Evolutionary conservation across 1,140 invertebrate genomes (phyloP).

Genomic region (Drosophila biarmipes): DNA sequence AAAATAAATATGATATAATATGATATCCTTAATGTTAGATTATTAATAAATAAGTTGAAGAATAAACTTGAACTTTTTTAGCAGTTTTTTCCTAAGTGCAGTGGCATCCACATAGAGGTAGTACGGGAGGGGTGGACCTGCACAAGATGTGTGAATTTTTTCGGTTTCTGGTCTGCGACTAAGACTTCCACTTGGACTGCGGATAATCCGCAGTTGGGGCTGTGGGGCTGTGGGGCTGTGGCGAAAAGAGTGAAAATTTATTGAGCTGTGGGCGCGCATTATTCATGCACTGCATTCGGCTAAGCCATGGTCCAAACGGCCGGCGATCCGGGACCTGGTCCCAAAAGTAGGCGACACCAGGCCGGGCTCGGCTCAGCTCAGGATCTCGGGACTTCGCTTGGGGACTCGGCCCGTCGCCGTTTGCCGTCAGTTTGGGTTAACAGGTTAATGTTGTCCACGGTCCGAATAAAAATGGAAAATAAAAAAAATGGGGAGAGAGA

Average conservation of each 20-base stretch:
- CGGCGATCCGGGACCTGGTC: slow-evolving; percentile 23
- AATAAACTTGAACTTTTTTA: not conserved
- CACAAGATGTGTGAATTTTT: slow-evolving; percentile 80
- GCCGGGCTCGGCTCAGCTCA: slow-evolving; percentile 16
- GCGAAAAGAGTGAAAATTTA: slow-evolving; percentile 84
- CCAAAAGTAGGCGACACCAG: slow-evolving; percentile 76
- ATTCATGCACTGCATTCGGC: slow-evolving; percentile 74
- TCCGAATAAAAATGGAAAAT: slow-evolving; percentile 22
- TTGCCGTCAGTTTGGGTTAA: slow-evolving; percentile 80
- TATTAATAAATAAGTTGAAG: too few relatives aligned
- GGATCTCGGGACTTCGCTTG: slow-evolving; percentile 47
- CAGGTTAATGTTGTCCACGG: slow-evolving; percentile 79
- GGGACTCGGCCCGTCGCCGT: slow-evolving; percentile 52
- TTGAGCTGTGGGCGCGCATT: slow-evolving; percentile 84
- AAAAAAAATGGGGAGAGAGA: slow-evolving; percentile 13
- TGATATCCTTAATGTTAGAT: too few relatives aligned
- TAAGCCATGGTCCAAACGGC: slow-evolving; percentile 12
- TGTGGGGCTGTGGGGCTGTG: slow-evolving; percentile 73
- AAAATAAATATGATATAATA: too few relatives aligned
- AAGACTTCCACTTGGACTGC: slow-evolving; percentile 20
- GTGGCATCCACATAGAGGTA: slow-evolving; percentile 11
- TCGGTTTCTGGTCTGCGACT: slow-evolving; percentile 37
- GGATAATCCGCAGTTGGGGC: slow-evolving; percentile 26
- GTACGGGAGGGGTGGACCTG: slow-evolving; percentile 17
- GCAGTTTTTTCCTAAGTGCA: slow-evolving; percentile 8